These are phyloP conservation scores for Rhodinocichla rosea DNA, from an alignment of 2,113 vertebrate genomes.

Conservation along the genomic window DNA sequence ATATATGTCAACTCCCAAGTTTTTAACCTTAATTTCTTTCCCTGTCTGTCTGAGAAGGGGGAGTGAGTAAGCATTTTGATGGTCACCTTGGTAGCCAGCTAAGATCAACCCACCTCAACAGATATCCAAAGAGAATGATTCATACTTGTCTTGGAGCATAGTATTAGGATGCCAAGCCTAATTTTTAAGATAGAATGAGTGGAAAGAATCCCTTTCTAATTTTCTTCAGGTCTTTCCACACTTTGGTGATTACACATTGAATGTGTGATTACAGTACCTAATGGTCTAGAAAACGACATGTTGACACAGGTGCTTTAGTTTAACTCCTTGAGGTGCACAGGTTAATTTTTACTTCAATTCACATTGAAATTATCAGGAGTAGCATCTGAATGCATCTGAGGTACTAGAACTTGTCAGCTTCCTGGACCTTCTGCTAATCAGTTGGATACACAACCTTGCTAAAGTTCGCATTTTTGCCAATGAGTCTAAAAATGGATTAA, in stretches of 20 bases:
- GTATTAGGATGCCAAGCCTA: background rate
- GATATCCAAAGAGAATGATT: background rate
- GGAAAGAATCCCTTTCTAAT: background rate
- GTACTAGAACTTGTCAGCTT: background rate
- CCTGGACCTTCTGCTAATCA: background rate
- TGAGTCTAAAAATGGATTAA: background rate
- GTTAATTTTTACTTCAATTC: background rate
- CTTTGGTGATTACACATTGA: background rate
- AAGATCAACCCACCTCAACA: background rate
- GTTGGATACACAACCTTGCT: background rate
- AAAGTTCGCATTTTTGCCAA: background rate
- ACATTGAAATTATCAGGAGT: background rate
- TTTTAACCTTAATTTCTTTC: background rate
- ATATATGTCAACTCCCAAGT: fast-evolving
- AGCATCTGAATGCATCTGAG: fast-evolving
- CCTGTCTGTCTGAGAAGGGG: background rate
- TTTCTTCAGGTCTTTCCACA: background rate
- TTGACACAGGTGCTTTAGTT: background rate
- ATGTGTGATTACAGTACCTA: background rate
- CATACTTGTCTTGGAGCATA: background rate
- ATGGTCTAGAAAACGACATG: background rate
- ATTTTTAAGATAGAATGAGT: background rate
- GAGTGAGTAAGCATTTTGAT: background rate
- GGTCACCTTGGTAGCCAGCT: background rate
- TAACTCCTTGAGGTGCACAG: background rate